These are phyloP conservation scores for Heliconius himera DNA, from an alignment of 1,140 invertebrate species.

Conservation along the genomic window DNA sequence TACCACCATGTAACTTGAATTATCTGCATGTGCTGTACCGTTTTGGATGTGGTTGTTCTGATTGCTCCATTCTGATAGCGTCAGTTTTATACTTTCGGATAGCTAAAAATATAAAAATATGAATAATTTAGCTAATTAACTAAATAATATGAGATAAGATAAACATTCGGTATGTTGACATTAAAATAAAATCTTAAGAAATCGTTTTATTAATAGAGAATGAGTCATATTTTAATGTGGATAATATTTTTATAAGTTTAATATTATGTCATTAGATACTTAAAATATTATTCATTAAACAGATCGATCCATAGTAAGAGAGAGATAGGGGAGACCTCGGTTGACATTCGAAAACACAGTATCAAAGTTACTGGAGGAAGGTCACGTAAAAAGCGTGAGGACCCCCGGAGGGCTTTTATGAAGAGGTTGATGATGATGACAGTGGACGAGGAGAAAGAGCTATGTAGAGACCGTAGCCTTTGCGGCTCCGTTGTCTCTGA, in stretches of 20 bases:
- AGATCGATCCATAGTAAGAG: too few relatives aligned
- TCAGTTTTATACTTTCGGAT: conserved; percentile 87
- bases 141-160: conserved; percentile 3
- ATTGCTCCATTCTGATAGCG: conserved; percentile 81
- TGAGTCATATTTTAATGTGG: not conserved
- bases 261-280: not conserved
- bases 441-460: too few relatives aligned
- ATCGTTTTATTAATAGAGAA: not conserved
- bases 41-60: conserved; percentile 61
- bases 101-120: conserved; percentile 81
- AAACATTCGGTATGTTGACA: not conserved
- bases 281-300: too few relatives aligned
- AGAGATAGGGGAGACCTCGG: too few relatives aligned
- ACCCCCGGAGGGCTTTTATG: too few relatives aligned
- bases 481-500: too few relatives aligned
- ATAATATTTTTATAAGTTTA: not conserved
- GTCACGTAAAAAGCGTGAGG: too few relatives aligned
- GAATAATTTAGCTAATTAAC: not conserved
- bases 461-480: too few relatives aligned
- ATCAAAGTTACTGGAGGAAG: too few relatives aligned
- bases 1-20: conserved; percentile 64
- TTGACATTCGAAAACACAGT: too few relatives aligned
- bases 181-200: not conserved
- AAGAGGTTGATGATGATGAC: too few relatives aligned
- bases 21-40: conserved; percentile 46